Evolutionary conservation across 2,797 vertebrate species (phyloP), one percentile per base, ranked within the genome.

Genomic region (Danio tinwini): DNA sequence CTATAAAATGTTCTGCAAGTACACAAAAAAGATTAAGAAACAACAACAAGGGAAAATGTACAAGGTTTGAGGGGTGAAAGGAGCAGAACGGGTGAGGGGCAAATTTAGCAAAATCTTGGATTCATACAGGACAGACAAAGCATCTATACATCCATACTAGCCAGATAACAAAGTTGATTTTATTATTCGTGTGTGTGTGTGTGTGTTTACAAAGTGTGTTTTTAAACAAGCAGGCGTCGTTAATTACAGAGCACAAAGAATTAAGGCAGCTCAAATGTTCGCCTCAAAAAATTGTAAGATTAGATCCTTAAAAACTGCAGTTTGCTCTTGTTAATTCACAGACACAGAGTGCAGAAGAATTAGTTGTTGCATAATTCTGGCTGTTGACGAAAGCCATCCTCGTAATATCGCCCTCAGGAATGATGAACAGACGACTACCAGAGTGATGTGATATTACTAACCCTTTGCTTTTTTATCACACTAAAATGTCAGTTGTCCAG

Each of bases 61-160:
- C 89, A 93, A 90, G 90, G 90, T 17, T 62, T 70, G 44, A 68
- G 9, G 73, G 75, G 45, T 59, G 52, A 52, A 52, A 75, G 73
- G 85, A 85, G 85, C 82, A 64, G 68, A 83, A 85, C 63, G 62
- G 78, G 39, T 55, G 58, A 78, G 63, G 40, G 76, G 86, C 59
- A 85, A 89, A 74, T 82, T 90, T 91, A 92, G 92, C 90, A 92
- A 93, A 93, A 94, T 88, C 88, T 92, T 90, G 85, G 75, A 88
- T 81, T 89, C 89, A 91, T 92, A 94, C 92, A 90, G 90, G 90
- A 91, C 92, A 93, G 89, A 93, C 92, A 49, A 91, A 93, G 93
- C 91, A 91, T 93, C 93, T 93, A 92, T 91, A 94, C 94, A 94
- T 91, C 92, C 90, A 94, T 91, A 94, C 91, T 88, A 94, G 91